Conservation (phyloP, 2,797 vertebrate species). For the Apogon hyalosoma region DNA sequence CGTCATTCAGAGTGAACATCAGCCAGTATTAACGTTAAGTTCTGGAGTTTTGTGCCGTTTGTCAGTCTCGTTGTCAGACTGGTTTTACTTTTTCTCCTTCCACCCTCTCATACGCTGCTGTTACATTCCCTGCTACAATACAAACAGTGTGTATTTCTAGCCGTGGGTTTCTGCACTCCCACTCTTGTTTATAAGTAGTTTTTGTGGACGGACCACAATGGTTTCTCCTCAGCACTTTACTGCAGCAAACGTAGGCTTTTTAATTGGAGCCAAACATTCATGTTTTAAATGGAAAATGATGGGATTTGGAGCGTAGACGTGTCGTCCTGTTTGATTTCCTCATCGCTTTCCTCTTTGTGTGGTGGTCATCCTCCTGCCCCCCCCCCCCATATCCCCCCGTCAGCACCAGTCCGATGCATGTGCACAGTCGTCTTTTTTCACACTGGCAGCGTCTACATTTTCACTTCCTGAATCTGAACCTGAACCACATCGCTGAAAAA, state of each 20-base stretch:
- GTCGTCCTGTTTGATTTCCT: conserved; percentile 76
- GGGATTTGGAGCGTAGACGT: conserved; percentile 53
- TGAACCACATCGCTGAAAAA: too few species aligned
- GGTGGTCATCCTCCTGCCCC: conserved; percentile 30
- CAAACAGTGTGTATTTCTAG: conserved; percentile 76
- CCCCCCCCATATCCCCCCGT: conserved; percentile 62
- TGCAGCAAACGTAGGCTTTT: conserved; percentile 61
- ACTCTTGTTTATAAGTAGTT: conserved; percentile 74
- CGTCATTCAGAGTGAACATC: conserved; percentile 2
- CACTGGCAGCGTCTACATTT: too few species aligned
- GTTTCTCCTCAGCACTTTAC: conserved; percentile 79
- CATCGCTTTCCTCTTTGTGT: conserved; percentile 67
- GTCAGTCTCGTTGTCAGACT: conserved; percentile 10
- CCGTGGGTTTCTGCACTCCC: conserved; percentile 71
- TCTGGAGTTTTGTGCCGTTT: conserved; percentile 6
- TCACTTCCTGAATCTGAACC: too few species aligned
- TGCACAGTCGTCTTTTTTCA: neutral
- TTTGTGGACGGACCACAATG: conserved; percentile 76
- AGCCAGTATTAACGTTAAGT: too few species aligned
- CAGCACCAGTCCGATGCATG: conserved; percentile 53
- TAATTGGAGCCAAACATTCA: conserved; percentile 67
- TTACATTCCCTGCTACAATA: conserved; percentile 60
- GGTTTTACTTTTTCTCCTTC: conserved; percentile 28
- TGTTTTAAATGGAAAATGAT: conserved; percentile 72
- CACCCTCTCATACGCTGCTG: conserved; percentile 50